Base-by-base conservation (phyloP, 2,797 vertebrate genomes). In the Fistularia commersonii region DNA sequence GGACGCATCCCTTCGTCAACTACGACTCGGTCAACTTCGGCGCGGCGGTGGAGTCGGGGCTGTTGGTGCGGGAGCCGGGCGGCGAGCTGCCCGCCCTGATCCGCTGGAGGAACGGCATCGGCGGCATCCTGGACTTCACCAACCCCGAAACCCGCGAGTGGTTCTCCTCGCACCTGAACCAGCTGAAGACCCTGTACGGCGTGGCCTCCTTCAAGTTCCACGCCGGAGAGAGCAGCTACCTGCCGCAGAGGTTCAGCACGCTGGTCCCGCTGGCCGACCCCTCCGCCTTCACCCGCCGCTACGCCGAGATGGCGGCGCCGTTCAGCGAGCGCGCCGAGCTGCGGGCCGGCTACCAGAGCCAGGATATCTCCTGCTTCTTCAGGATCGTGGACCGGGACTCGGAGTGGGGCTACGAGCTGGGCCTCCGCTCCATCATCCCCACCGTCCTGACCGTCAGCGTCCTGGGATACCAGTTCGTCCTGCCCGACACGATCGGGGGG, bases 321-420 rank as follows among this genome's bases (percentile, higher is more conserved):
- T 95, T 92, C 73, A 92, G 86, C 6, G 89, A 92, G 14, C 89
- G 86, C 6, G 94, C 92, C 0, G 94, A 93, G 86, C 90, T 96
- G 32, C 84, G 92, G 15, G 90, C 94, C 7, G 91, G 93, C 10
- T 94, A 94, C 83, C 91, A 94, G 74, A 96, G 94, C 0, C 96
- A 98, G 84, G 92, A 96, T 70, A 94, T 98, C 84, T 97, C 95
- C n/a, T 97, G 94, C 78, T 97, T 98, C 81, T 95, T 93, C 82
- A 90, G 94, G 46, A 93, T 98, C 72, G 93, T 94, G 5, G 94
- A 98, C 83, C 91, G 96, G 0, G 94, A 96, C 77, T 98, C 96
- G 0, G 88, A 94, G 54, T 98, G 96, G 96, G 96, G 95, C 15
- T 94, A 98, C 0, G 92, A 97, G 54, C 89, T 98, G 0, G 96